phyloP scores from a whole-genome alignment of 2,888 invertebrate species.

The Andrena marginata region DNA sequence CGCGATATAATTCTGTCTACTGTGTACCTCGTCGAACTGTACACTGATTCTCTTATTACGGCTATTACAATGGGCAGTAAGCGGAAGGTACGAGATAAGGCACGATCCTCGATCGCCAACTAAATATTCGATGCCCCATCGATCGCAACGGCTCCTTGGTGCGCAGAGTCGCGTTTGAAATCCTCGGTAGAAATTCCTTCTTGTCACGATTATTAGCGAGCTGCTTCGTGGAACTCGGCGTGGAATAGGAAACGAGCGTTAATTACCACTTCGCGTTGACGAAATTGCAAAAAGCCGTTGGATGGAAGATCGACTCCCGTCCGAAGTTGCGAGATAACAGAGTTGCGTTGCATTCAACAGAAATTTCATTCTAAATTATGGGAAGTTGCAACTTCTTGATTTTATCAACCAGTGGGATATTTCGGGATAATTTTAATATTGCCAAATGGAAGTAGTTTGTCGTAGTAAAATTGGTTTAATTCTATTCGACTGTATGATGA shows the following conservation, averaged over 20 bases:
- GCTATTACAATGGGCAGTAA: not conserved
- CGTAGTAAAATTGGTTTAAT: not conserved
- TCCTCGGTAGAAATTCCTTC: conserved; percentile 9
- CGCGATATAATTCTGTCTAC: conserved; percentile 9
- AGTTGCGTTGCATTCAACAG: too few species aligned
- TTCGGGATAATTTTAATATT: not conserved
- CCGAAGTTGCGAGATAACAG: not conserved
- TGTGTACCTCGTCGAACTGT: not conserved
- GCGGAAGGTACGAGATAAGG: not conserved
- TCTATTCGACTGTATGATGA: not conserved
- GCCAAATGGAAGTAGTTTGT: too few species aligned
- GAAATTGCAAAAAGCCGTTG: not conserved
- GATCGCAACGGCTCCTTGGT: not conserved
- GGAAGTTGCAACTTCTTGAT: not conserved
- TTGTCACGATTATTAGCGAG: conserved; percentile 27
- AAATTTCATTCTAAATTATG: not conserved
- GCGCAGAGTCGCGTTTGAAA: not conserved
- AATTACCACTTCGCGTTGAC: conserved; percentile 17
- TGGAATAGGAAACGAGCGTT: not conserved
- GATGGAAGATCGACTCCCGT: not conserved
- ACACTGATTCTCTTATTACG: not conserved
- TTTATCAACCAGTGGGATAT: not conserved
- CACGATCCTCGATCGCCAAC: conserved; percentile 2
- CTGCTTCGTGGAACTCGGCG: not conserved
- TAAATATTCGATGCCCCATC: not conserved